Evolutionary conservation across 2,888 invertebrate species (phyloP), one percentile per base, ranked within the genome.

Genomic region (Xestia xanthographa): DNA sequence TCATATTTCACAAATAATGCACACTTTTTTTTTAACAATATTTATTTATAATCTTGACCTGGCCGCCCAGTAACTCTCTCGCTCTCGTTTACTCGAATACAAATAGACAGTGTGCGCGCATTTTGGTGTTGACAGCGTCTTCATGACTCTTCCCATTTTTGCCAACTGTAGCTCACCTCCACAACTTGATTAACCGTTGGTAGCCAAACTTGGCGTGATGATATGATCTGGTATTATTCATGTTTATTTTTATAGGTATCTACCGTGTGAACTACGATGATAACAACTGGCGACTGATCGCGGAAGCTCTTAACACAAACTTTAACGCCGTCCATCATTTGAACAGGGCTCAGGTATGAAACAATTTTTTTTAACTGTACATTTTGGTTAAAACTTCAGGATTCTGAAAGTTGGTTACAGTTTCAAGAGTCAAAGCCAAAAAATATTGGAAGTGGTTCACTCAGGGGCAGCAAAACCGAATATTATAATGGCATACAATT

Each of bases 311-410:
- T 9, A 92, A 93, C 50, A 79, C 85, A 0, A 91, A 94, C 56
- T 74, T 79, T 38, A 79, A 82, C 0, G 86, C 60, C 26, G 98
- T 98, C 70, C 97, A 98, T 85, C 95, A 97, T 58, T 89, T 98
- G 3, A 98, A 98, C 91, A 97, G 98, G 90, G 98, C 98, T 17
- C 98, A 98, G 94, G 96, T 98, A 82, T 82, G 74, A 53, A 65
- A 5, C 11, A 1, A 43, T 1, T 20, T 34, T 17, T 6, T 11
- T 34, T 48, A 45, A 12, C 53, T 8, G 5, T 34, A 50, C 4
- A 29, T 34, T 17, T 29, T 26, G 38, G 34, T 58, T 22, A 17
- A 58, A 26, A 26, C 6, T 14, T 26, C 26, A 17, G 14, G 6
- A 56, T 6, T 26, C 14, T 56, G 56, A 34, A 14, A 45, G 5